Base-by-base conservation (phyloP, 2,113 vertebrate species). In the Campylomormyrus tamandua region DNA sequence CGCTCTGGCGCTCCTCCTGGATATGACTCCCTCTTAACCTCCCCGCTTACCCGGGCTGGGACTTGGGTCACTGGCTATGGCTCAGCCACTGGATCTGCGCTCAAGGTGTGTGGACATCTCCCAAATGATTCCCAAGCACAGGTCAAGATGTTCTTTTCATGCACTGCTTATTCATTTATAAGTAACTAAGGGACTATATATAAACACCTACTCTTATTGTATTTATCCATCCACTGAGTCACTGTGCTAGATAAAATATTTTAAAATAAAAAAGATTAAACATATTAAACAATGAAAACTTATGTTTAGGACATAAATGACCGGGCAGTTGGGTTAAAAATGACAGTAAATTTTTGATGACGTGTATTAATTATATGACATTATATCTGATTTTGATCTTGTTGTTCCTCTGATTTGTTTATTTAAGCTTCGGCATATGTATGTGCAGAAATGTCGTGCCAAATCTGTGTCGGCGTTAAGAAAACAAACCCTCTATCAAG, bases 11-110 rank as follows among this genome's bases (percentile, higher is more conserved):
- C 27, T 88, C 90, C 80, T 86, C 86, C 90, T 85, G 77, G 86
- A 90, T 80, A 49, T 70, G 70, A 62, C 86, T 90, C 85, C 87
- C 83, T 85, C 66, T 87, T 90, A 77, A 90, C 90, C 83, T 70
- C 70, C 21, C 62, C 49, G 84, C 83, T 74, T 56, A 62, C 66
- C 62, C 56, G 70, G 90, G 90, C 74, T 86, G 39, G 35, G 46
- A 45, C 56, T 49, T 21, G 21, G 21, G 56, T 50, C 53, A 87
- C 66, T n/a, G 53, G 31, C 42, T 31, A 39, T 46, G 31, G 58
- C 62, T 48, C 21, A 45, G 83, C 62, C 24, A n/a, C 62, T 88
- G 88, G 62, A 66, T 27, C 8, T 5, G 24, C 13, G 46, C 39
- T 48, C 1, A 84, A 84, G 83, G 83, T 21, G 83, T n/a, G 21